These are phyloP conservation scores for Rhamphomyia laevipes DNA, from an alignment of 2,888 invertebrate genomes.

Conservation along the genomic window DNA sequence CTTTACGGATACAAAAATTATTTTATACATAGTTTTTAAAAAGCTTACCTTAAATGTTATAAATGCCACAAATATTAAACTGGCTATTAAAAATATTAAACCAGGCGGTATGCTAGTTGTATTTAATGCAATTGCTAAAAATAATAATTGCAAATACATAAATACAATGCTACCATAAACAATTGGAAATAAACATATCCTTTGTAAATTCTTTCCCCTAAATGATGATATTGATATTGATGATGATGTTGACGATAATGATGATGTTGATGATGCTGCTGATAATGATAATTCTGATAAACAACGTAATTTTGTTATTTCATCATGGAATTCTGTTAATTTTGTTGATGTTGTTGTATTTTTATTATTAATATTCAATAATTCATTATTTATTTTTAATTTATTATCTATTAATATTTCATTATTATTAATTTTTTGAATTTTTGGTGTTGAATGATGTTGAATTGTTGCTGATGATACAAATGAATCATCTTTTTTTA, in stretches of 20 bases:
- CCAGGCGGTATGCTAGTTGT: slow-evolving; percentile 13
- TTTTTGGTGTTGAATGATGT: background rate
- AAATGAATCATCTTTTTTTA: background rate
- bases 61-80: slow-evolving; percentile 12
- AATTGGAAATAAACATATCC: slow-evolving; percentile 2
- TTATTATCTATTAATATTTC: background rate
- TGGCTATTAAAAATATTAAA: slow-evolving; percentile 14
- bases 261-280: too few relatives aligned
- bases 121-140: slow-evolving; percentile 11
- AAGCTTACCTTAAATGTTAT: slow-evolving; percentile 13
- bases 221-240: background rate
- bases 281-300: too few relatives aligned
- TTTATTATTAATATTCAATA: background rate
- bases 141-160: slow-evolving; percentile 14
- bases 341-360: background rate
- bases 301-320: background rate
- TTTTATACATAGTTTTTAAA: background rate
- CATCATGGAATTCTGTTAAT: background rate
- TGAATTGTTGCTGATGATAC: background rate
- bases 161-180: slow-evolving; percentile 13
- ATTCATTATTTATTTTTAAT: background rate
- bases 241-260: too few relatives aligned
- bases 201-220: background rate
- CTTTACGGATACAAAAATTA: background rate
- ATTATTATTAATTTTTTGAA: background rate